Percentiles rank a stretch among this genome's conserved stretches.
Conservation (phyloP, 2,113 vertebrate genomes). For the Cynoglossus semilaevis region DNA sequence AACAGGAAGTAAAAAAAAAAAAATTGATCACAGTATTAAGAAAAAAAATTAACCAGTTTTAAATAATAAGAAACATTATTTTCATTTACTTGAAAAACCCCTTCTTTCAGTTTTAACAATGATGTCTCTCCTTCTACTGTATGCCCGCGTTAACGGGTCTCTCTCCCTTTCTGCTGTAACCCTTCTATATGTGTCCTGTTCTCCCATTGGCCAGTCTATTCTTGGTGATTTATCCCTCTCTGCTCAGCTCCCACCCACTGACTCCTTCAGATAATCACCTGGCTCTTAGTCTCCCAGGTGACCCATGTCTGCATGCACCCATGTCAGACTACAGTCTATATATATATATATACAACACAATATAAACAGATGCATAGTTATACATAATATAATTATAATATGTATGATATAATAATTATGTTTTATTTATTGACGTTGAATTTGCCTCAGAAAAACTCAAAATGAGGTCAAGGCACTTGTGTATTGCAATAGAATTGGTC, state of each 20-base stretch:
- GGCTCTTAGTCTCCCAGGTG: conserved; percentile 33
- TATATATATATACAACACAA: too few species aligned
- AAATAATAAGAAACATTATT: conserved; percentile 1
- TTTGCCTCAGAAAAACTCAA: too few species aligned
- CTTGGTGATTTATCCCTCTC: conserved; percentile 62
- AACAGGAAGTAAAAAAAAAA: conserved; percentile 24
- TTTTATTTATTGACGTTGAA: too few species aligned
- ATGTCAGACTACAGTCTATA: too few species aligned
- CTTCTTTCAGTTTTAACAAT: not conserved
- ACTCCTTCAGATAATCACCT: conserved; percentile 56
- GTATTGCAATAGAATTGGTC: too few species aligned
- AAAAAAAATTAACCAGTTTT: not conserved
- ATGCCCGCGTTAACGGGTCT: not conserved
- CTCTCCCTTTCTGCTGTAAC: conserved; percentile 26
- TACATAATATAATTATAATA: too few species aligned
- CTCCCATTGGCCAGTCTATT: conserved; percentile 67
- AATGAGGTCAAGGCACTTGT: too few species aligned
- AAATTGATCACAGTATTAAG: conserved; percentile 8
- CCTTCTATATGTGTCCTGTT: conserved; percentile 3
- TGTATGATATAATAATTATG: too few species aligned
- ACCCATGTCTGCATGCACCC: conserved; percentile 20
- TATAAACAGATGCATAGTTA: too few species aligned
- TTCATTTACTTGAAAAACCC: not conserved
- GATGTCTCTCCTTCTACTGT: conserved; percentile 1
- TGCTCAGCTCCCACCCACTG: conserved; percentile 26